Base-by-base conservation (phyloP, 1,140 invertebrate genomes). In the Zaprionus ghesquierei region DNA sequence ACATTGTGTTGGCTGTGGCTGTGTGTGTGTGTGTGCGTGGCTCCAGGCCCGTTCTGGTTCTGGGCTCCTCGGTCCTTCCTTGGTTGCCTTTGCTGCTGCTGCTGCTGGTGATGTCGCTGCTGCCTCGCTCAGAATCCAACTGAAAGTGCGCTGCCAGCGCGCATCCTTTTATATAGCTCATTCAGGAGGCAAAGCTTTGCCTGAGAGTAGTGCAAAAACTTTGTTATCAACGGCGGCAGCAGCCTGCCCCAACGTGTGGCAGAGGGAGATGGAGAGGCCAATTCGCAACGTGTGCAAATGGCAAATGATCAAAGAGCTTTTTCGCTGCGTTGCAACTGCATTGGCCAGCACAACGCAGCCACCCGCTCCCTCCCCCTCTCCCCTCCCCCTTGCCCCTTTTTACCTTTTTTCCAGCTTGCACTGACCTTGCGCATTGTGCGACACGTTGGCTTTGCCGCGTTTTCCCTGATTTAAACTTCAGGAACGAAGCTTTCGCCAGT, bases 111-210 rank as follows among this genome's bases (percentile, higher is more conserved):
- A 33, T 74, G 76, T 61, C 75, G 70, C 58, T 69, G 73, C 76
- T 84, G 71, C 79, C 85, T 84, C 85, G 80, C 80, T 89, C 85
- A 77, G 85, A 89, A 84, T 89, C 84, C 84, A 89, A 84, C 84
- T 89, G 85, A 89, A 89, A 89, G 70, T 78, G 69, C 63, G 74
- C 74, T 66, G 75, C 50, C 77, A 72, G 70, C 77, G 70, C 82
- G 66, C 85, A 89, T 89, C 84, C 84, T 85, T 87, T 89, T 89
- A 86, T 89, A 87, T 76, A 53, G 56, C 33, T n/a, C 38, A 46
- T 29, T 46, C 56, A 10, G 46, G 44, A 38, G 31, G 31, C 27
- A 51, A 53, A 54, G 62, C 62, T 64, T 44, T 54, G 51, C 62
- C 23, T 56, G 63, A 64, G 61, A 44, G 31, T 9, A 13, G 33